Base-by-base conservation (phyloP, 2,888 invertebrate genomes). In the Orthonychiurus folsomi region DNA sequence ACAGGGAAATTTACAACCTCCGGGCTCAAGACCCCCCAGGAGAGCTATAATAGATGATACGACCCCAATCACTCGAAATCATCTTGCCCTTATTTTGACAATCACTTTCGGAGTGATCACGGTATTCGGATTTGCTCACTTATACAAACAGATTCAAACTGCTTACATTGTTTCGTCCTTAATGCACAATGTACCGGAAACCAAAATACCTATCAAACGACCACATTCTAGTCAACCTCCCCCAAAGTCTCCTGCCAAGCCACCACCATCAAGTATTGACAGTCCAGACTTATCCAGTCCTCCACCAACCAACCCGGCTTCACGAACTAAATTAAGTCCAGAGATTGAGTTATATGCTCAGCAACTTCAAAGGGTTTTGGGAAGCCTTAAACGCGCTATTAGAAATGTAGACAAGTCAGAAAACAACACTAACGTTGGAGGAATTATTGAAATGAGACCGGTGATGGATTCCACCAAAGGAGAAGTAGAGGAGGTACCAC, bases 371-470 rank as follows among this genome's bases (percentile, higher is more conserved):
- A 12, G 23, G 47, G 59, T 59, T 23, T 20, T 59, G 3, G 50
- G 20, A 5, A 50, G n/a, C n/a, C 24, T 59, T 23, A 59, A 59
- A 23, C 3, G 20, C 2, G 26, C 59, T 3, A 20, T 59, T 3
- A 20, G 20, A 12, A 20, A 24, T 18, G 3, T 59, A 3, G 59
- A 59, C 18, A 12, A 20, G 23, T 28, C 47, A 3, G 27, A 3
- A 3, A 59, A 59, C 24, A 3, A 2, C 3, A 52, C 52, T 9
- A 59, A 23, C n/a, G 23, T 59, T 21, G 59, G 48, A 24, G 59
- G 59, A 24, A n/a, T 59, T 3, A 37, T 59, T 5, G 47, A 48
- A 25, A 50, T 59, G 50, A 59, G 50, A 23, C 59, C 50, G 2
- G n/a, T n/a, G 37, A 5, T 9, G 5, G 37, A 37, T 5, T 9